Conservation (phyloP, 1,140 invertebrate species). For the Battus philenor region DNA sequence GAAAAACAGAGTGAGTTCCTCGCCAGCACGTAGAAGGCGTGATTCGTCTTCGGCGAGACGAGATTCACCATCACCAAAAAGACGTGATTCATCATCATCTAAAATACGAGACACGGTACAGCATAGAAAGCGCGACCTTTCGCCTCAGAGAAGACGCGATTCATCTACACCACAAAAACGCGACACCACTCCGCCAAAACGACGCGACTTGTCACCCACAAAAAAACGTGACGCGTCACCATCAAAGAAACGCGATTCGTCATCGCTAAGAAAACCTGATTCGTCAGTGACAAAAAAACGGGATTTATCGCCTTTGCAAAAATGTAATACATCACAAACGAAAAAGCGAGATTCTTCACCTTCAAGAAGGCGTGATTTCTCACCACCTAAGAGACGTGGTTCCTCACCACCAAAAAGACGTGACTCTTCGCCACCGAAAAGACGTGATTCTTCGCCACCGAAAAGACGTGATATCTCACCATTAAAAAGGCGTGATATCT, state of each 20-base stretch:
- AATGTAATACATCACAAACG: neutral
- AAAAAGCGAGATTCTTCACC: neutral
- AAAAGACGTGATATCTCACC: neutral
- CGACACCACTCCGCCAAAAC: neutral
- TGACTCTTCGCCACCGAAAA: neutral
- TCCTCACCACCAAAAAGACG: neutral
- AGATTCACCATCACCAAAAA: constrained; percentile 16
- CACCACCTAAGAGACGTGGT: neutral
- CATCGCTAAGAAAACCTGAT: neutral
- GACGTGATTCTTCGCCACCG: neutral
- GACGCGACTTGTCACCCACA: neutral
- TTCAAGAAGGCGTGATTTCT: neutral
- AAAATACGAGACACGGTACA: neutral
- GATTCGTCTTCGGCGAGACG: constrained; percentile 34
- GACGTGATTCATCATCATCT: neutral
- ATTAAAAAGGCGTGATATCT: neutral
- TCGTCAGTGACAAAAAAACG: neutral
- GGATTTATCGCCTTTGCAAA: neutral
- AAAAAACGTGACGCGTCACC: neutral
- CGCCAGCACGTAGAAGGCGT: constrained; percentile 18
- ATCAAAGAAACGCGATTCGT: neutral
- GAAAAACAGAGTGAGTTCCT: constrained; percentile 14
- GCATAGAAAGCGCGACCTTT: neutral
- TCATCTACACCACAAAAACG: neutral
- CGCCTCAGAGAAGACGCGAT: neutral